These are phyloP conservation scores for Platycnemis pennipes DNA, from an alignment of 2,888 invertebrate species.

Conservation along the genomic window DNA sequence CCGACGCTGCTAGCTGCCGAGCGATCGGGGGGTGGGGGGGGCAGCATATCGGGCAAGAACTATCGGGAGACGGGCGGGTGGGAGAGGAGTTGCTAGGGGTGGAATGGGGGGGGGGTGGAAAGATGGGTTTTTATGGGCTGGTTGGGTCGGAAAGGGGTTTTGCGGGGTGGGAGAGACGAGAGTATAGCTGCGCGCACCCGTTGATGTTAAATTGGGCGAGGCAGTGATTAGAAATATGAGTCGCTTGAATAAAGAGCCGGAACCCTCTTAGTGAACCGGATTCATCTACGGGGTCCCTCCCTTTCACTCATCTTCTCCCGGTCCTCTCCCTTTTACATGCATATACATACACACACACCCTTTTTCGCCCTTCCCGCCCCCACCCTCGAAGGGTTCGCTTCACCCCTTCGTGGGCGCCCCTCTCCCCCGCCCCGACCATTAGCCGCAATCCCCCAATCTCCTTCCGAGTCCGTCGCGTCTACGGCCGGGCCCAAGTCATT, in stretches of 20 bases:
- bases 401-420: background rate
- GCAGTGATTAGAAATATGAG: constrained; percentile 68
- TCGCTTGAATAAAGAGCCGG: constrained; percentile 64
- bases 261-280: constrained; percentile 66
- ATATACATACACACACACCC: constrained; percentile 10
- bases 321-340: background rate
- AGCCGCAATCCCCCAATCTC: constrained; percentile 7
- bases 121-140: constrained; percentile 22
- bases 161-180: background rate
- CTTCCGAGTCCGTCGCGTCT: background rate
- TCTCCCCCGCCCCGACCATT: background rate
- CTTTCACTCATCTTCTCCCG: constrained; percentile 49
- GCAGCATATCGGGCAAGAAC: background rate
- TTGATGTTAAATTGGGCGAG: constrained; percentile 66
- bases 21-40: background rate
- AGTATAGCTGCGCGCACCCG: constrained; percentile 53
- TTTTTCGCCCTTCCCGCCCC: background rate
- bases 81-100: too few relatives aligned
- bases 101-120: background rate
- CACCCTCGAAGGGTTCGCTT: too few relatives aligned
- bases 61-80: too few relatives aligned
- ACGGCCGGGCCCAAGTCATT: background rate
- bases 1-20: background rate
- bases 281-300: constrained; percentile 50
- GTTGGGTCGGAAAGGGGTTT: background rate